phyloP scores from a whole-genome alignment of 2,113 vertebrate genomes.

The Chinchilla lanigera region DNA sequence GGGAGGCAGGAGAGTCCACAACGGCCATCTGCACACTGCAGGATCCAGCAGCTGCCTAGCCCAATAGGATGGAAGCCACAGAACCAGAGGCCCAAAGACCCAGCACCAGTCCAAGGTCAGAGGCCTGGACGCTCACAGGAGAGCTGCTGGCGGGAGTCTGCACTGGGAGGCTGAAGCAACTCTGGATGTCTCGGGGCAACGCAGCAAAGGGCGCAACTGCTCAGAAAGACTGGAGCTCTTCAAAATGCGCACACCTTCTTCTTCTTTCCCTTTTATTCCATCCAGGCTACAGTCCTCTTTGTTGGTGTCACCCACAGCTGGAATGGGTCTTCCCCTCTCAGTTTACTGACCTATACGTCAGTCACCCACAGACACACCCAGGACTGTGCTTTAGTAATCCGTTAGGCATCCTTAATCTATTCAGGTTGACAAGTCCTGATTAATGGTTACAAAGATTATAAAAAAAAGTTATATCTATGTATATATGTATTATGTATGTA shows the following conservation, averaged over 20 bases:
- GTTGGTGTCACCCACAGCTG: not conserved
- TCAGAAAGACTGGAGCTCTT: not conserved
- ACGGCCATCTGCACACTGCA: not conserved
- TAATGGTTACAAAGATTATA: too few species aligned
- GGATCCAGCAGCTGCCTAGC: not conserved
- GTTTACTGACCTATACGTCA: not conserved
- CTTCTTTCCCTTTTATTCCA: not conserved
- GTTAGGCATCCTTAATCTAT: not conserved
- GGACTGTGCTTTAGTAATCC: not conserved
- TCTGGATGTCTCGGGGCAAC: not conserved
- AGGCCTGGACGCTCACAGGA: not conserved
- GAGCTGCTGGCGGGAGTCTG: not conserved
- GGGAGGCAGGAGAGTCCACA: not conserved
- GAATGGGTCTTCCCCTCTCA: not conserved
- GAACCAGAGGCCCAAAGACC: not conserved
- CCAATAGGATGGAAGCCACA: not conserved
- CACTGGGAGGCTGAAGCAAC: not conserved
- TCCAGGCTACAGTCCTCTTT: not conserved
- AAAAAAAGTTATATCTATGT: too few species aligned
- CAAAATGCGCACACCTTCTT: not conserved
- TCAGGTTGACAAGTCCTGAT: not conserved
- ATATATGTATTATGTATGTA: too few species aligned
- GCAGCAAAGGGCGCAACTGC: not conserved
- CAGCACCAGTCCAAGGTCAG: not conserved
- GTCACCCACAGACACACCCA: not conserved